Conservation (phyloP, 2,797 vertebrate genomes). For the Acrossocheilus fasciatus region DNA sequence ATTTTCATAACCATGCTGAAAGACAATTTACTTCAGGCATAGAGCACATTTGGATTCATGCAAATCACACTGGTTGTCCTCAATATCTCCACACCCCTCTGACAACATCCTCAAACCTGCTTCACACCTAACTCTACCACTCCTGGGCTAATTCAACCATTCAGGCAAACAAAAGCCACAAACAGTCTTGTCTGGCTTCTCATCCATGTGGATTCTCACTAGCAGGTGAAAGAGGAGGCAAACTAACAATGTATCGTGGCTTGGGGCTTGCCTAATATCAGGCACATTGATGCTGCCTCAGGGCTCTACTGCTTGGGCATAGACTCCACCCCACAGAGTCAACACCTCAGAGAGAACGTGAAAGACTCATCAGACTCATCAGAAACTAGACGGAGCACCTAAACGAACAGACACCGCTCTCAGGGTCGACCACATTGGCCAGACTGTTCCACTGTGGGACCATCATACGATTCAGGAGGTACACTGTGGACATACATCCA, state of each 20-base stretch:
- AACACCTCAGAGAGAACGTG: slow-evolving; percentile 82
- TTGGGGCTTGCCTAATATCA: slow-evolving; percentile 95
- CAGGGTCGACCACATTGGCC: background rate
- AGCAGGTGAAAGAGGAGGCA: background rate
- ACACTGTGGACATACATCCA: background rate
- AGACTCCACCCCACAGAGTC: slow-evolving; percentile 89
- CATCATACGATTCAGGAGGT: slow-evolving; percentile 2
- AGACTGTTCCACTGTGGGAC: background rate
- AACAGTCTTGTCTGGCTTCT: slow-evolving; percentile 24
- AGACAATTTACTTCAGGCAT: slow-evolving; percentile 30
- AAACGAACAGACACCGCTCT: slow-evolving; percentile 7
- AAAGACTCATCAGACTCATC: slow-evolving; percentile 65
- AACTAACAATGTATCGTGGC: slow-evolving; percentile 88
- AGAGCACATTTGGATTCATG: slow-evolving; percentile 47
- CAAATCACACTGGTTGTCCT: slow-evolving; percentile 51
- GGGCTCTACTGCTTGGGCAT: slow-evolving; percentile 92
- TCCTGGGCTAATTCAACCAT: slow-evolving; percentile 28
- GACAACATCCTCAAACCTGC: slow-evolving; percentile 51
- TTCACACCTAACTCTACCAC: slow-evolving; percentile 35
- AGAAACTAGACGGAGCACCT: slow-evolving; percentile 63
- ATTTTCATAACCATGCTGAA: slow-evolving; percentile 10
- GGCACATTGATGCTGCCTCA: slow-evolving; percentile 93
- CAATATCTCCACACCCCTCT: slow-evolving; percentile 29
- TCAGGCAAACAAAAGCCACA: slow-evolving; percentile 33
- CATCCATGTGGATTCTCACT: slow-evolving; percentile 12